Evolutionary conservation across 2,113 vertebrate genomes (phyloP), one percentile per base, ranked within the genome.

Genomic region (Oostethus manadensis): DNA sequence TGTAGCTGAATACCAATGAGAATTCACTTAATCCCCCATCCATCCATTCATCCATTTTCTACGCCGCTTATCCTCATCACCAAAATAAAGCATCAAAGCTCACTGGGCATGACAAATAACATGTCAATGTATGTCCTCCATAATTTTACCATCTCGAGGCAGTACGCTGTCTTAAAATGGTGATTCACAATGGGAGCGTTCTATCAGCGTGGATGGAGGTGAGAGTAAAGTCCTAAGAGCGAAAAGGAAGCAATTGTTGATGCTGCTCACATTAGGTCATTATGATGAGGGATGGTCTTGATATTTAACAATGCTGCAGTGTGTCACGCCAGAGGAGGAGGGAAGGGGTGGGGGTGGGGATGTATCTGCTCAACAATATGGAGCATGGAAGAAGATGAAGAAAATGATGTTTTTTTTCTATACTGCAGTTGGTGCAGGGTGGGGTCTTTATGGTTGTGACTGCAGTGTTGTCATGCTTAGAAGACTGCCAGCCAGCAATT

Each of bases 231-330:
- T 70, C 73, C 63, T 3, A 72, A 62, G 56, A 76, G 56, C 42
- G 58, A 79, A 67, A 76, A 66, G 69, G 62, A 80, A 74, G 64
- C 64, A 68, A 81, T 72, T 86, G 77, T 78, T 79, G 77, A 74
- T 86, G 74, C 77, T 10, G 42, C 62, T 81, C 78, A 82, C 77
- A 62, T 51, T 64, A 50, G 75, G 73, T 82, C 87, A 86, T 87
- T 88, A 87, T 73, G 77, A 86, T 88, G 86, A 89, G 58, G 66
- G 80, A 88, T 87, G 76, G 78, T 63, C 73, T 73, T 88, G 86
- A 81, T 88, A 90, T 89, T 88, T 88, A 87, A 86, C 80, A 72
- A 80, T 50, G 64, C 68, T 10, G 64, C 68, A 67, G 78, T 66
- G 76, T 84, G 80, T 76, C 75, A 77, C 6, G 80, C 75, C 29